phyloP scores from a whole-genome alignment of 1,140 invertebrate species.

The Macrotrachela quadricornifera region DNA sequence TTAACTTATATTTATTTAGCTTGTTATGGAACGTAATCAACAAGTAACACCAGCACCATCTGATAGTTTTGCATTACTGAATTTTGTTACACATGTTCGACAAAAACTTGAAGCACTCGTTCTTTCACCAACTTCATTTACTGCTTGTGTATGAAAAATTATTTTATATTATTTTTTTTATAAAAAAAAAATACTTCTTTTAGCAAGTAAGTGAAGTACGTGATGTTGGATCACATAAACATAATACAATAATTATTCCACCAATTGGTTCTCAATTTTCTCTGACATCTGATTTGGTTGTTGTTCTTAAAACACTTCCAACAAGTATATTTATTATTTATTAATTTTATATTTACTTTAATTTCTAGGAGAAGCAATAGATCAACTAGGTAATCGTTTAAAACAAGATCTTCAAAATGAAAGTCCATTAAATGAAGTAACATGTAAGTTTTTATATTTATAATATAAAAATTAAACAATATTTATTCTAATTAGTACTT shows the following conservation, averaged over 20 bases:
- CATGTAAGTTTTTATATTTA: too few species aligned
- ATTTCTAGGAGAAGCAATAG: slow-evolving; percentile 1
- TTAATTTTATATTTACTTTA: neutral
- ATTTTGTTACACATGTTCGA: slow-evolving; percentile 75
- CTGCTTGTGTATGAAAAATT: slow-evolving; percentile 58
- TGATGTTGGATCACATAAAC: slow-evolving; percentile 89
- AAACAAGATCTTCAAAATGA: neutral
- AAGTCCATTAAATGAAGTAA: too few species aligned
- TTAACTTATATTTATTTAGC: slow-evolving; percentile 31
- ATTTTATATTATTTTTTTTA: neutral
- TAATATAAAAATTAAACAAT: too few species aligned
- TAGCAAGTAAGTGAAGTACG: slow-evolving; percentile 85
- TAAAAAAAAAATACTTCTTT: neutral
- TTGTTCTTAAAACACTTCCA: slow-evolving; percentile 89
- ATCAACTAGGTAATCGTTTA: neutral
- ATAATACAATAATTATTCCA: slow-evolving; percentile 73
- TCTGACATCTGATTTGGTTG: slow-evolving; percentile 70
- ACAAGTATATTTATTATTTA: slow-evolving; percentile 38
- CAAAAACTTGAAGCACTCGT: slow-evolving; percentile 74
- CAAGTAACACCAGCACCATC: slow-evolving; percentile 66
- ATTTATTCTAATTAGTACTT: too few species aligned
- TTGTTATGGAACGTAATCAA: slow-evolving; percentile 63
- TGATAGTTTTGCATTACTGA: slow-evolving; percentile 69
- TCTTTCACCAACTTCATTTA: slow-evolving; percentile 70
- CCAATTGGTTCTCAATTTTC: slow-evolving; percentile 44